Conservation (phyloP, 2,888 invertebrate species). For the Rhynchonema sp. region DNA sequence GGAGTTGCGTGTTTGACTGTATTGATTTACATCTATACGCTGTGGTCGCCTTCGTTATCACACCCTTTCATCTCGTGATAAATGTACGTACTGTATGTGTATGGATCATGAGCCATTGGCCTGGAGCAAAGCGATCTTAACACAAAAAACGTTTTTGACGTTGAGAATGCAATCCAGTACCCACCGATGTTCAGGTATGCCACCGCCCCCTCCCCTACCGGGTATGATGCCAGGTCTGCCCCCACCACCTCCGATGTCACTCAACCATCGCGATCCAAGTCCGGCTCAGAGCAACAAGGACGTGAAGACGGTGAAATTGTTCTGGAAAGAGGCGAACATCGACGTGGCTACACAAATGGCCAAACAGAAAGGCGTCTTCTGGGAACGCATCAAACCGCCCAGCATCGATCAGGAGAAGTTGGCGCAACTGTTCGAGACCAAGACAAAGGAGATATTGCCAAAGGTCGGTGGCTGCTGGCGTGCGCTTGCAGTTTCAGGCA, state of each 20-base stretch:
- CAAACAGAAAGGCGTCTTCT: conserved; percentile 40
- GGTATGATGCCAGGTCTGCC: conserved; percentile 14
- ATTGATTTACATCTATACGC: too few relatives aligned
- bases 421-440: conserved; percentile 87
- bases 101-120: too few relatives aligned
- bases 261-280: conserved; percentile 14
- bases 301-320: conserved; percentile 63
- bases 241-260: conserved; percentile 5
- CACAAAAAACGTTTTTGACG: too few relatives aligned
- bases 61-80: too few relatives aligned
- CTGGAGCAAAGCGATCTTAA: too few relatives aligned
- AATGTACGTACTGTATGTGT: too few relatives aligned
- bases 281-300: conserved; percentile 17
- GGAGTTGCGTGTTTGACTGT: too few relatives aligned
- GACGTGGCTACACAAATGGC: conserved; percentile 20
- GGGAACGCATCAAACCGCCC: conserved; percentile 70
- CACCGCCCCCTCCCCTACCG: conserved; percentile 22
- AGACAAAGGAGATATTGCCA: conserved; percentile 50
- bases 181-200: conserved; percentile 26
- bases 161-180: too few relatives aligned
- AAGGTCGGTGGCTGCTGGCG: conserved; percentile 45
- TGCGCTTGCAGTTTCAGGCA: too few relatives aligned
- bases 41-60: too few relatives aligned
- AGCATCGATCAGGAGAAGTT: conserved; percentile 72
- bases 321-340: conserved; percentile 64